These are phyloP conservation scores for Eulithis testata DNA, from an alignment of 2,888 invertebrate species.

Conservation along the genomic window DNA sequence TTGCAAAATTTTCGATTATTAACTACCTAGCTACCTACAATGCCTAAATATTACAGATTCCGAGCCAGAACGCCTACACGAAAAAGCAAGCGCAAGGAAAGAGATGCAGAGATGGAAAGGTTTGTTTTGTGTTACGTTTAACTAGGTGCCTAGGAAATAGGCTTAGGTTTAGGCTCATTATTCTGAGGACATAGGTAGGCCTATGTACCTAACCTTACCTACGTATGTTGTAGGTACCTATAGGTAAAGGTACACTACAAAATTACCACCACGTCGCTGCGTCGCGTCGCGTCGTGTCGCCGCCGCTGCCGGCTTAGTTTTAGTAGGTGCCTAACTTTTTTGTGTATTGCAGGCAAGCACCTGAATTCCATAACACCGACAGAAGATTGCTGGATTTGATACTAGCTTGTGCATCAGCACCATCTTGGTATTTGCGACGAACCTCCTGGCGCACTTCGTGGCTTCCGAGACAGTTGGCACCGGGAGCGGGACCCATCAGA, in stretches of 20 bases:
- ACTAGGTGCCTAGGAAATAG: too few species aligned
- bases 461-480: constrained; percentile 59
- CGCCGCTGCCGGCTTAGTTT: too few species aligned
- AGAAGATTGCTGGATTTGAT: constrained; percentile 62
- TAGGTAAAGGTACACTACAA: too few species aligned
- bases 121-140: constrained; percentile 36
- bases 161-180: too few species aligned
- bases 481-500: constrained; percentile 57
- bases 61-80: constrained; percentile 69
- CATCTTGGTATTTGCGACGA: constrained; percentile 73
- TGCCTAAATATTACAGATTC: constrained; percentile 79
- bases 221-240: too few species aligned
- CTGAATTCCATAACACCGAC: constrained; percentile 29
- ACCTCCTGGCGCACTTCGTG: constrained; percentile 65
- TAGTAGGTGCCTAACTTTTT: background rate
- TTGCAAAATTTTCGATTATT: constrained; percentile 60
- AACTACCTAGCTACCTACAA: constrained; percentile 44
- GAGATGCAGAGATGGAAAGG: constrained; percentile 59
- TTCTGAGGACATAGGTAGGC: too few species aligned
- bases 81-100: constrained; percentile 63
- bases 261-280: too few species aligned
- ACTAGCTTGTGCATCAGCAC: constrained; percentile 60
- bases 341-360: constrained; percentile 23
- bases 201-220: too few species aligned
- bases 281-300: too few species aligned